phyloP scores from a whole-genome alignment of 1,140 invertebrate genomes.

The Euura saliciscinereae region DNA sequence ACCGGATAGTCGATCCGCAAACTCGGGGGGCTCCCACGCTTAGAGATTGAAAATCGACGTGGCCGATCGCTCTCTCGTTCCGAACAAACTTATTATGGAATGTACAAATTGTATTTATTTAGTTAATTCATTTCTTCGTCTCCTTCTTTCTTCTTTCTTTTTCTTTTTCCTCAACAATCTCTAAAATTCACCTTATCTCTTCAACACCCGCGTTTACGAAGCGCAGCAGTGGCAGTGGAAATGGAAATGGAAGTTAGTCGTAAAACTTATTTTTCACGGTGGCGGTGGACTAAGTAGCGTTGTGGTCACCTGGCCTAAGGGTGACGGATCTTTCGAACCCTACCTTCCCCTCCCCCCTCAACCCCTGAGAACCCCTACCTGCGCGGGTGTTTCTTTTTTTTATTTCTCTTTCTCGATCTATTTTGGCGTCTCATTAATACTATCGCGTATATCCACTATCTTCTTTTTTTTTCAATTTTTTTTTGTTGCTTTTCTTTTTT shows the following conservation, averaged over 20 bases:
- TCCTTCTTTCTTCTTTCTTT: background rate
- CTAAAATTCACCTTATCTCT: too few relatives aligned
- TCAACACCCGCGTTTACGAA: too few relatives aligned
- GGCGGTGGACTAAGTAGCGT: background rate
- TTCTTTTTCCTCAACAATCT: background rate
- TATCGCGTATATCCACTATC: background rate
- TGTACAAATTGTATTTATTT: slow-evolving; percentile 70
- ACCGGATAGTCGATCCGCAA: background rate
- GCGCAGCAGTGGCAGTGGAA: too few relatives aligned
- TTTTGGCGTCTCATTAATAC: background rate
- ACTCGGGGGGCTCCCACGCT: background rate
- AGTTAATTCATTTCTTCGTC: slow-evolving; percentile 50
- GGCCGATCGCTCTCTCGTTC: background rate
- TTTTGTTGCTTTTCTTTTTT: background rate
- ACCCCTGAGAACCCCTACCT: background rate
- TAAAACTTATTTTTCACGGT: too few relatives aligned
- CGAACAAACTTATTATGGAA: slow-evolving; percentile 69
- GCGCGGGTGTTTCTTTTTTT: background rate
- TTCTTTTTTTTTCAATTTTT: background rate
- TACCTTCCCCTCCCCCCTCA: background rate
- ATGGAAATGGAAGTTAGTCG: too few relatives aligned
- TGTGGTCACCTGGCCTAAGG: background rate
- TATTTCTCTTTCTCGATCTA: background rate
- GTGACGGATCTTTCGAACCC: background rate
- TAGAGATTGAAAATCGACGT: background rate